Base-by-base conservation (phyloP, 53 echinoderm and acorn worm species). In the Glandiceps talaboti region DNA sequence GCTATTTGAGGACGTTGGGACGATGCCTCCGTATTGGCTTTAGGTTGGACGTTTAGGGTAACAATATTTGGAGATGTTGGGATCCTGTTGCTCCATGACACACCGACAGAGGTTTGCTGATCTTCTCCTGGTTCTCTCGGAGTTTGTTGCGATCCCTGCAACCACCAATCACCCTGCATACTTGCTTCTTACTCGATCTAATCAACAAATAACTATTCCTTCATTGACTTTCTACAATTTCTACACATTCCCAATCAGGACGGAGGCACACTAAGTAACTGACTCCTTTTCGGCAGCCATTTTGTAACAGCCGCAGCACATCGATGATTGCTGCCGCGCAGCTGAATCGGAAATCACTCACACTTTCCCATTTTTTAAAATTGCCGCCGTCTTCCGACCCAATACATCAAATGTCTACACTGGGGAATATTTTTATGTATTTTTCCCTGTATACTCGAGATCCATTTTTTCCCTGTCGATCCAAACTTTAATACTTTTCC, bases 141-240 rank as follows among this genome's bases (percentile, higher is more conserved):
- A 32, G 73, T 84, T 30, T 79, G 73, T 10, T 78, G 79, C 31
- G 73, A 79, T 0, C 84, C 84, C 10, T 32, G 78, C 74, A 32
- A 79, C 84, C 84, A 84, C 84, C 84, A 84, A 74, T 84, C 84
- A 27, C 84, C 84, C 33, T 84, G 84, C 84, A 84, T 84, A 14
- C n/a, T n/a, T n/a, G n/a, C n/a, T n/a, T n/a, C n/a, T n/a, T n/a
- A n/a, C n/a, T n/a, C n/a, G n/a, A n/a, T n/a, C n/a, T n/a, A n/a
- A n/a, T n/a, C n/a, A n/a, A n/a, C n/a, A n/a, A n/a, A n/a, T n/a
- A n/a, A n/a, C n/a, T n/a, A n/a, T n/a, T n/a, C n/a, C n/a, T n/a
- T n/a, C n/a, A n/a, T n/a, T n/a, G n/a, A n/a, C n/a, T n/a, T n/a
- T n/a, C n/a, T n/a, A n/a, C n/a, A n/a, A 45, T 45, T 45, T 45